A percentile compares a stretch with the other conserved stretches of the same genome.
These are phyloP conservation scores for Phrynocephalus vlangalii DNA, from an alignment of 2,797 vertebrate species.

Conservation along the genomic window DNA sequence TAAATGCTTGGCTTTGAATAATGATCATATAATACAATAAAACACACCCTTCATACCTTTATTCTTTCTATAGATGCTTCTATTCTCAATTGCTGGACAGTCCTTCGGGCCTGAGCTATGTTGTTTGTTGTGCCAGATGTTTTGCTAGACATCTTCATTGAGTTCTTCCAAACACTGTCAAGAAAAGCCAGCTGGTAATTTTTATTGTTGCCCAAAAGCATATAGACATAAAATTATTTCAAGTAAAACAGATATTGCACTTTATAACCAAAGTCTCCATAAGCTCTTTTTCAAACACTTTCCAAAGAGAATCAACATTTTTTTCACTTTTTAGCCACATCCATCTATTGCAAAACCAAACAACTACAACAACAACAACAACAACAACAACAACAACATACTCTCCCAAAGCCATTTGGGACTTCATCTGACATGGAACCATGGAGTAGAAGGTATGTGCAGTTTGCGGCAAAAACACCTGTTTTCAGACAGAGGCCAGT, in stretches of 20 bases:
- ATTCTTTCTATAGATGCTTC: conserved; percentile 94
- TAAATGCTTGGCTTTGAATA: fast-evolving
- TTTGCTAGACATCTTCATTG: conserved; percentile 90
- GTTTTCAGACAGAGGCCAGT: not conserved
- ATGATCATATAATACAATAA: fast-evolving
- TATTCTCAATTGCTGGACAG: conserved; percentile 90
- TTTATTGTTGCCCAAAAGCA: not conserved
- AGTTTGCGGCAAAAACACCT: not conserved
- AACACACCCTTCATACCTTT: conserved; percentile 82
- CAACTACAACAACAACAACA: not conserved
- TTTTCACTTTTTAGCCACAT: too few relatives aligned
- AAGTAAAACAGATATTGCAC: not conserved
- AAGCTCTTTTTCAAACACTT: not conserved
- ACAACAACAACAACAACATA: too few relatives aligned
- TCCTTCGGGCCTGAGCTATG: conserved; percentile 85
- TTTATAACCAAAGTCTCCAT: not conserved
- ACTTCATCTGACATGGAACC: not conserved
- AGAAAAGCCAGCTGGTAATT: not conserved
- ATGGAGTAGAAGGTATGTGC: not conserved
- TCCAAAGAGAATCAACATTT: not conserved
- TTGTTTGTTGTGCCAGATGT: conserved; percentile 88
- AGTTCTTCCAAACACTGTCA: conserved; percentile 51
- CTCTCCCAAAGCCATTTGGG: not conserved
- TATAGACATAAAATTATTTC: not conserved
- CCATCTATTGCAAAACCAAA: not conserved